Evolutionary conservation across 2,797 vertebrate species (phyloP), one percentile per base, ranked within the genome.

Genomic region (Pangasius macronema): DNA sequence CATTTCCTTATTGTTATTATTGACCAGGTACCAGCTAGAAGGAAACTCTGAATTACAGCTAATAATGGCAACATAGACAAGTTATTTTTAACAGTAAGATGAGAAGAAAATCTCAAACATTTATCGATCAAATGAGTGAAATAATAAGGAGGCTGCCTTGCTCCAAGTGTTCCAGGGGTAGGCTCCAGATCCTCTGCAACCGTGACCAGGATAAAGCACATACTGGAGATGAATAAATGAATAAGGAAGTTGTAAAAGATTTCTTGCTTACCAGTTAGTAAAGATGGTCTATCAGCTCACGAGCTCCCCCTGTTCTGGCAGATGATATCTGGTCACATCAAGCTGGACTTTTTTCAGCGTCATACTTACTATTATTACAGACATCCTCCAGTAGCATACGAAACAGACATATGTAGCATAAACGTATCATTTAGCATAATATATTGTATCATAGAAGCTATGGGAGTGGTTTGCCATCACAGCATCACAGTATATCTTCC

Each of bases 181-280:
- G 72, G 8, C 73, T 51, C 73, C 46, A 51, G 46, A 76, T n/a
- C 27, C n/a, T 18, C 46, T 46, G 46, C 46, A 46, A 46, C 46
- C 27, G 16, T 33, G n/a, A 33, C 4, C 65, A 36, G 14, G 36
- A 39, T 39, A 20, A 39, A 30, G n/a, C 14, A 3, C 1, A 2
- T 75, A 49, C 11, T 20, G n/a, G 33, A 53, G 8, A 77, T 55
- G n/a, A 53, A 75, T 75, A 75, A 75, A 75, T n/a, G 27, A 75
- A 77, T 39, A 70, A 70, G 13, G 72, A 77, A 77, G 42, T n/a
- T 77, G 75, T 18, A 53, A 53, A 77, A 77, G 75, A 9, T n/a
- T n/a, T n/a, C n/a, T n/a, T n/a, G 53, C 14, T 53, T 51, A 16
- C 7, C 27, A 30, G 46, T 77, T 77, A 3, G 14, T 33, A 36